These are phyloP conservation scores for Gavialis gangeticus DNA, from an alignment of 2,113 vertebrate genomes.

Conservation along the genomic window DNA sequence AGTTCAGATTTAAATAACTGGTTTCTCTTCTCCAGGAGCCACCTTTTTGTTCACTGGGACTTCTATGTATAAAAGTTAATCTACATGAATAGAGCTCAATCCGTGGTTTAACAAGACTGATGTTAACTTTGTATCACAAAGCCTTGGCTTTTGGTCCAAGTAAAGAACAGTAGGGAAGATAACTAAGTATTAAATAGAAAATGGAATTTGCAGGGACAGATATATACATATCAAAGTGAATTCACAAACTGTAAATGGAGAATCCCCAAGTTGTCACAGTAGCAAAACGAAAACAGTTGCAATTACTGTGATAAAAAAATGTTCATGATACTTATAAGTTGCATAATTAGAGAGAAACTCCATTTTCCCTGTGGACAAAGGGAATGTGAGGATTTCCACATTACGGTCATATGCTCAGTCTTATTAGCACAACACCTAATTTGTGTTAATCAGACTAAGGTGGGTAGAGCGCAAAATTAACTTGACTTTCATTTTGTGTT, in stretches of 20 bases:
- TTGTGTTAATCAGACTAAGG: slow-evolving; percentile 57
- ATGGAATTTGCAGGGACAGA: not conserved
- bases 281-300: slow-evolving; percentile 29
- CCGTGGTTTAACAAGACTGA: too few relatives aligned
- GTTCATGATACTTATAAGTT: not conserved
- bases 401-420: slow-evolving; percentile 27
- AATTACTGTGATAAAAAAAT: slow-evolving; percentile 29
- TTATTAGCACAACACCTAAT: slow-evolving; percentile 62
- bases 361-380: slow-evolving; percentile 32
- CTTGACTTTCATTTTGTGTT: slow-evolving; percentile 62
- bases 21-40: not conserved
- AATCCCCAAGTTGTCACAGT: not conserved
- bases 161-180: not conserved
- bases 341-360: not conserved
- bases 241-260: not conserved
- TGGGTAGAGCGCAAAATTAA: slow-evolving; percentile 71
- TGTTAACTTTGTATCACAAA: not conserved
- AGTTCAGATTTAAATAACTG: not conserved
- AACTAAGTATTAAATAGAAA: not conserved
- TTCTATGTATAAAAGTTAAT: not conserved
- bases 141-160: not conserved
- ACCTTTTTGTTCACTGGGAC: not conserved
- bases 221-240: not conserved
- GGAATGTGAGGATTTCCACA: slow-evolving; percentile 40
- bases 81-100: too few relatives aligned